A percentile compares a stretch with the other conserved stretches of the same genome.
These are phyloP conservation scores for Pelvicachromis taeniatus DNA, from an alignment of 2,113 vertebrate genomes.

Conservation along the genomic window DNA sequence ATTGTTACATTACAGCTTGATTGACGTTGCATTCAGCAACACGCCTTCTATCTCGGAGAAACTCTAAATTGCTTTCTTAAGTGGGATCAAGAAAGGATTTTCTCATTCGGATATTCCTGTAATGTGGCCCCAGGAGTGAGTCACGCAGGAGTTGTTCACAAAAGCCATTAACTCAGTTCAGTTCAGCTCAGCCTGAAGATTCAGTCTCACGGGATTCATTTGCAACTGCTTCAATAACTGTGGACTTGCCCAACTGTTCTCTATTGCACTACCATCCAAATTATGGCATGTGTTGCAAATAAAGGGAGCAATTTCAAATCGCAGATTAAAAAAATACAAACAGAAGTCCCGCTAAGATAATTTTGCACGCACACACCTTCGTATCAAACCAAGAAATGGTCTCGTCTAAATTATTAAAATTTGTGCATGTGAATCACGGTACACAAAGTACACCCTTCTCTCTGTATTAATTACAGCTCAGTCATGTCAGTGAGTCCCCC, in stretches of 20 bases:
- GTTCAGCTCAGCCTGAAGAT: slow-evolving; percentile 29
- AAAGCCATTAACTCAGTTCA: slow-evolving; percentile 53
- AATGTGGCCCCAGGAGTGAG: slow-evolving; percentile 41
- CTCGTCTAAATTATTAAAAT: background rate
- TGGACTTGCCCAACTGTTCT: slow-evolving; percentile 16
- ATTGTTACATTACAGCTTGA: slow-evolving; percentile 7
- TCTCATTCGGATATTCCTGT: slow-evolving; percentile 44
- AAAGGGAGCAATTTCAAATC: background rate
- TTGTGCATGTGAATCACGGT: background rate
- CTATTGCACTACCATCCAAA: background rate
- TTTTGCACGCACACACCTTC: background rate
- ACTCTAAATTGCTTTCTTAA: slow-evolving; percentile 48
- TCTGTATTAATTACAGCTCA: slow-evolving; percentile 31
- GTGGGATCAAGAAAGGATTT: slow-evolving; percentile 53
- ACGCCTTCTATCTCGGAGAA: background rate
- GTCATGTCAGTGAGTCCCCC: background rate
- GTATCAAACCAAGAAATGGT: background rate
- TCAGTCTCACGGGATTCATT: slow-evolving; percentile 32
- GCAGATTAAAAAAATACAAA: background rate
- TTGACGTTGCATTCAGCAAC: slow-evolving; percentile 11
- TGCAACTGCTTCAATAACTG: slow-evolving; percentile 23
- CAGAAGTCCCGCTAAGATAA: background rate
- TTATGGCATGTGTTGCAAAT: background rate
- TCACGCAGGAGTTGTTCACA: slow-evolving; percentile 41
- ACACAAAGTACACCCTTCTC: background rate